Evolutionary conservation across 1,140 invertebrate species (phyloP), one percentile per base, ranked within the genome.

Genomic region (Paraescarpia echinospica): DNA sequence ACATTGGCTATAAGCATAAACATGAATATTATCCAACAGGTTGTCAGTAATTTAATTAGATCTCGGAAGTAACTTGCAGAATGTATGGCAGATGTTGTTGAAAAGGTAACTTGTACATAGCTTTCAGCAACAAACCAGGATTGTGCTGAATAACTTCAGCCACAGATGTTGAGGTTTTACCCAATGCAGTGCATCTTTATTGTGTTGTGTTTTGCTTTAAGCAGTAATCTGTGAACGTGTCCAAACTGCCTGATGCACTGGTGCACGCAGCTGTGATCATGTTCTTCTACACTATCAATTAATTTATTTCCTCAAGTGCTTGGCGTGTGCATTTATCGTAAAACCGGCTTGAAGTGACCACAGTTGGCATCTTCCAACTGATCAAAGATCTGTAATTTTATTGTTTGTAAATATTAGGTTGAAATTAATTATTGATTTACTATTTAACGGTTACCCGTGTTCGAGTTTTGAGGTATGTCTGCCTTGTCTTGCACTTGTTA

Each of bases 121-220:
- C 9, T 77, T 77, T 77, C 59, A 77, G 59, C 14, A 5, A 77
- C 59, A 77, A 41, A 41, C 41, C 59, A 77, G 59, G 59, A 77
- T 77, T 77, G 59, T 77, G 27, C 59, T 77, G 59, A 77, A 77
- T 77, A 27, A 77, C 22, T 77, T 77, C 59, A 77, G 12, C 14
- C 27, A 31, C 27, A 77, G 12, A 18, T 77, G 59, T 41, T 41
- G 41, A 41, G 41, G 41, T 41, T 41, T 41, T 41, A 31, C 59
- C 59, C 14, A 77, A 77, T 77, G 59, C 22, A 2, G 27, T 31
- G 27, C 2, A 77, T 77, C 59, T 77, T 41, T 41, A 41, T 4
- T 41, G 41, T 77, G 59, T 77, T 77, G 59, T 77, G 59, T 77
- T 77, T 77, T 77, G 59, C 59, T 77, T 77, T 77, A 77, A 77